These are phyloP conservation scores for Coecobrya sp. DNA, from an alignment of 2,888 invertebrate genomes.

Conservation along the genomic window DNA sequence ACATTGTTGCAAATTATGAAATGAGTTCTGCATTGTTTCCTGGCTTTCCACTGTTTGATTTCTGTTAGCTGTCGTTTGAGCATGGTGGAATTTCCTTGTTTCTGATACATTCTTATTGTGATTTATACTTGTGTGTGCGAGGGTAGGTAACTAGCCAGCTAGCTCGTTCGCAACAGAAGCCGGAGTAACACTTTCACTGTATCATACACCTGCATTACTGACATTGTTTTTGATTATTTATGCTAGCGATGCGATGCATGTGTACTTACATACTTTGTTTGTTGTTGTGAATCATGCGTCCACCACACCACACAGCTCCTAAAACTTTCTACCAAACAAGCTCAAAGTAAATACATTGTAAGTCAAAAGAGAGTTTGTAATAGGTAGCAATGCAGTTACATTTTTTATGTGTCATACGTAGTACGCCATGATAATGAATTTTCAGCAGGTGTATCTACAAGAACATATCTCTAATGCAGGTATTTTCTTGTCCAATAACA, in stretches of 20 bases:
- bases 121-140: neutral
- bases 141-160: neutral
- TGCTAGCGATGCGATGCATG: slow-evolving; percentile 41
- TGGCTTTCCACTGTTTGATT: neutral
- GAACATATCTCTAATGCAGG: slow-evolving; percentile 55
- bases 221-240: slow-evolving; percentile 63
- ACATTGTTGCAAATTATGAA: neutral
- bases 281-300: slow-evolving; percentile 41
- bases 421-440: slow-evolving; percentile 51
- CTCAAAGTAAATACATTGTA: neutral
- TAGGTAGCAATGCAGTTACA: slow-evolving; percentile 61
- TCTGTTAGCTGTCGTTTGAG: neutral
- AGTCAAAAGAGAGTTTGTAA: slow-evolving; percentile 6
- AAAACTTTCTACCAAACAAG: slow-evolving; percentile 9
- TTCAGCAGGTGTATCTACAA: slow-evolving; percentile 50
- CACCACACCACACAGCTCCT: neutral
- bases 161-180: neutral
- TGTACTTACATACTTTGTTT: slow-evolving; percentile 53
- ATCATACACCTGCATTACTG: slow-evolving; percentile 65
- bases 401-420: slow-evolving; percentile 38
- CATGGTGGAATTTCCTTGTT: neutral
- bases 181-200: slow-evolving; percentile 39
- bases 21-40: neutral
- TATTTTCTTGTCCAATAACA: slow-evolving; percentile 58
- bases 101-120: neutral